These are phyloP conservation scores for Parthenolecanium corni DNA, from an alignment of 2,888 invertebrate species.

Conservation along the genomic window DNA sequence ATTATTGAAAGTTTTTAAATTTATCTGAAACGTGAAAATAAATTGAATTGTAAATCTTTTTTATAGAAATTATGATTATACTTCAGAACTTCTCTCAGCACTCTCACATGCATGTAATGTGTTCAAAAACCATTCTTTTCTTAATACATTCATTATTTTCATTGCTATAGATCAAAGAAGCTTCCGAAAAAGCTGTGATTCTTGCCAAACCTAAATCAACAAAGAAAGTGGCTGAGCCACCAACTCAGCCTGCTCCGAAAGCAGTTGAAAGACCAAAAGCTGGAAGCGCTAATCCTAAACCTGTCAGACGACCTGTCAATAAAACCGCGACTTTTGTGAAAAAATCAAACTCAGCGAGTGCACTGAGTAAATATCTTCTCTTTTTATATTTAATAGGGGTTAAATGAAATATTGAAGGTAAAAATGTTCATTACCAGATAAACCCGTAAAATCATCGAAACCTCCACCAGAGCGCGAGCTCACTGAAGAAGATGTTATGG, in stretches of 20 bases:
- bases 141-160: constrained; percentile 4
- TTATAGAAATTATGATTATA: too few species aligned
- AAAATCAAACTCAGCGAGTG: constrained; percentile 22
- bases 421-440: background rate
- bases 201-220: constrained; percentile 51
- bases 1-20: too few species aligned
- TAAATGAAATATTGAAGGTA: background rate
- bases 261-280: constrained; percentile 39
- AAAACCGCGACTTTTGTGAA: constrained; percentile 18
- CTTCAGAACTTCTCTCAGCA: too few species aligned
- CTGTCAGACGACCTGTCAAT: constrained; percentile 39
- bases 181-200: constrained; percentile 82
- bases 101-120: too few species aligned
- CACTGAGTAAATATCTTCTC: constrained; percentile 12
- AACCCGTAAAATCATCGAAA: constrained; percentile 3
- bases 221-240: constrained; percentile 46
- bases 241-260: constrained; percentile 25
- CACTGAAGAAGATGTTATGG: constrained; percentile 64
- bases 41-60: too few species aligned
- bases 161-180: constrained; percentile 64
- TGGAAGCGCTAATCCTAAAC: constrained; percentile 43
- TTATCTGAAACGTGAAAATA: too few species aligned
- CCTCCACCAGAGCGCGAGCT: constrained; percentile 50
- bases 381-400: background rate
- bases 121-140: too few species aligned